These are phyloP conservation scores for Triplophysa dalaica DNA, from an alignment of 2,113 vertebrate species.

Conservation along the genomic window DNA sequence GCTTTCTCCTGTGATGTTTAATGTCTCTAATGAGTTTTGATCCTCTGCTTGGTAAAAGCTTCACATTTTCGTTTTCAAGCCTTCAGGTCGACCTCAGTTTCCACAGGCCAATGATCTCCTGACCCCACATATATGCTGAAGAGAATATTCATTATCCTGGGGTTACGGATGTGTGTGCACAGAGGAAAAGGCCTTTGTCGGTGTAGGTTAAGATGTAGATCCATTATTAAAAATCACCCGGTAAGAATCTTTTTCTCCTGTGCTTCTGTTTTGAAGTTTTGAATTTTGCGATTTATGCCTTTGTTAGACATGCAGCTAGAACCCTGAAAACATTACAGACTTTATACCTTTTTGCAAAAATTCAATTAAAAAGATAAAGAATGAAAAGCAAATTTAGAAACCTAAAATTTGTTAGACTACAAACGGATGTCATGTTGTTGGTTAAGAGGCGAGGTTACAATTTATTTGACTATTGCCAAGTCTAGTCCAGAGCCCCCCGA, in stretches of 20 bases:
- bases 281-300: too few relatives aligned
- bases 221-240: background rate
- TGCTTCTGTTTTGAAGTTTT: too few relatives aligned
- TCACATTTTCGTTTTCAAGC: slow-evolving; percentile 22
- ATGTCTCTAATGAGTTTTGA: slow-evolving; percentile 36
- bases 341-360: too few relatives aligned
- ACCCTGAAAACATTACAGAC: too few relatives aligned
- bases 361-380: too few relatives aligned
- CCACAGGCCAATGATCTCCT: background rate
- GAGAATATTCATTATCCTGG: slow-evolving; percentile 27
- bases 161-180: background rate
- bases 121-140: background rate
- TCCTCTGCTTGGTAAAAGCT: slow-evolving; percentile 21
- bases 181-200: background rate
- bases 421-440: too few relatives aligned
- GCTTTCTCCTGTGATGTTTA: slow-evolving; percentile 6
- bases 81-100: slow-evolving; percentile 16
- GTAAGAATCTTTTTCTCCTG: background rate
- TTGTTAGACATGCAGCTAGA: too few relatives aligned
- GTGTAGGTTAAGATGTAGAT: background rate
- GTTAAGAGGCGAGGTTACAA: too few relatives aligned
- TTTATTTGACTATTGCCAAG: too few relatives aligned
- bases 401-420: too few relatives aligned
- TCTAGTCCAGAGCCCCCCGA: too few relatives aligned
- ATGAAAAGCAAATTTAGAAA: background rate